phyloP scores from a whole-genome alignment of 92 coral and sea anemone genomes.

The Phenganax stokvisi region DNA sequence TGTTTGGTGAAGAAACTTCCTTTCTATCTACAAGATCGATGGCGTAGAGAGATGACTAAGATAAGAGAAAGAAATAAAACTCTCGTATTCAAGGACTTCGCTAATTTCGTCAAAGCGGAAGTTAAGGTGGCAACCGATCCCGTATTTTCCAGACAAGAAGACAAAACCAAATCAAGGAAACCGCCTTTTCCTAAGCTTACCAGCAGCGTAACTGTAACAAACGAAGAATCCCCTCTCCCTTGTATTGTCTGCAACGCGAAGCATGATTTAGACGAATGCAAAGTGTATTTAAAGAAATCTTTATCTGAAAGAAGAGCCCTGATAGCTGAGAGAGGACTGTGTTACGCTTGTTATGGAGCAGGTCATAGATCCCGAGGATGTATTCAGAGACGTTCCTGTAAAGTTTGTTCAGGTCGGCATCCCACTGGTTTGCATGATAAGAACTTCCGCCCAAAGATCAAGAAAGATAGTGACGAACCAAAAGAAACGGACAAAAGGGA shows the following conservation, averaged over 20 bases:
- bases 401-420: not conserved
- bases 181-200: not conserved
- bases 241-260: not conserved
- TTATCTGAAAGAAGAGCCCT: conserved; percentile 3
- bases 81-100: conserved; percentile 25
- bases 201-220: not conserved
- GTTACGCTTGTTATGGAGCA: not conserved
- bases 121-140: conserved; percentile 15
- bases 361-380: not conserved
- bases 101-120: conserved; percentile 23
- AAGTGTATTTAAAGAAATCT: not conserved
- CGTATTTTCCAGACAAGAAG: conserved; percentile 31
- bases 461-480: not conserved
- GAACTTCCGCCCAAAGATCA: conserved; percentile 24
- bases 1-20: not conserved
- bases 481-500: no score
- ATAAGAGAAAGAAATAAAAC: not conserved
- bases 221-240: not conserved
- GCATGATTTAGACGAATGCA: not conserved
- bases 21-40: not conserved
- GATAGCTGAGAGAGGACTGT: not conserved
- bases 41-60: not conserved
- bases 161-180: not conserved
- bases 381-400: not conserved
- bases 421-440: conserved; percentile 47